Percentiles rank a stretch among this genome's conserved stretches.
phyloP scores from a whole-genome alignment of 2,113 vertebrate species.

The Orientallactaga bullata region DNA sequence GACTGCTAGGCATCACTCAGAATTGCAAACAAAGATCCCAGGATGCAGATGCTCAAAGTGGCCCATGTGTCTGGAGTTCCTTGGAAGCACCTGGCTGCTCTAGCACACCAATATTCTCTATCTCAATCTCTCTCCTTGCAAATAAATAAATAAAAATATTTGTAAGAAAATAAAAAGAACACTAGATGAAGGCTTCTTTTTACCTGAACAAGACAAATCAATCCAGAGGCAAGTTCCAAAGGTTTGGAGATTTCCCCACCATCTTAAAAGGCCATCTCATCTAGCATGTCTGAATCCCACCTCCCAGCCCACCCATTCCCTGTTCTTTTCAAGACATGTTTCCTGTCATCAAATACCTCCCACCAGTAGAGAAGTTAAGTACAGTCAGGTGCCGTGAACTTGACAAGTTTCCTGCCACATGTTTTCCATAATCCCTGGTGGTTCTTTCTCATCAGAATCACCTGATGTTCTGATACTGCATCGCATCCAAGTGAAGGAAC shows the following conservation, averaged over 20 bases:
- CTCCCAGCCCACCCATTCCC: fast-evolving
- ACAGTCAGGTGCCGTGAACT: neutral
- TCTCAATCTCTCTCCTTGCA: too few relatives aligned
- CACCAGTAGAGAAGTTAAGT: neutral
- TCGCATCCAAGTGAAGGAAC: neutral
- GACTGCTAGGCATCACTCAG: neutral
- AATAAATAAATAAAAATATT: too few relatives aligned
- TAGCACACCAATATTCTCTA: too few relatives aligned
- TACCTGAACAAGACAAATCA: neutral
- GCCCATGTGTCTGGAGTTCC: too few relatives aligned
- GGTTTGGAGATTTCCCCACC: neutral
- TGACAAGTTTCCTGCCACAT: neutral
- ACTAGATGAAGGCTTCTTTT: neutral
- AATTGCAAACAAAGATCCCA: neutral
- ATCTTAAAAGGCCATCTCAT: neutral
- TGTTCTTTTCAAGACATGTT: neutral
- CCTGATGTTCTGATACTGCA: neutral
- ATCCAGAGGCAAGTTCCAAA: neutral
- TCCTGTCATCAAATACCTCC: neutral
- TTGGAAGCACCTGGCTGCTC: too few relatives aligned
- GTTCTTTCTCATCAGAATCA: neutral
- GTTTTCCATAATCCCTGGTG: neutral
- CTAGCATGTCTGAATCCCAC: neutral
- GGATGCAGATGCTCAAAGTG: too few relatives aligned
- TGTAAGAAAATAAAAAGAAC: too few relatives aligned